phyloP scores from a whole-genome alignment of 2,113 vertebrate species.

The Larimichthys polyactis region DNA sequence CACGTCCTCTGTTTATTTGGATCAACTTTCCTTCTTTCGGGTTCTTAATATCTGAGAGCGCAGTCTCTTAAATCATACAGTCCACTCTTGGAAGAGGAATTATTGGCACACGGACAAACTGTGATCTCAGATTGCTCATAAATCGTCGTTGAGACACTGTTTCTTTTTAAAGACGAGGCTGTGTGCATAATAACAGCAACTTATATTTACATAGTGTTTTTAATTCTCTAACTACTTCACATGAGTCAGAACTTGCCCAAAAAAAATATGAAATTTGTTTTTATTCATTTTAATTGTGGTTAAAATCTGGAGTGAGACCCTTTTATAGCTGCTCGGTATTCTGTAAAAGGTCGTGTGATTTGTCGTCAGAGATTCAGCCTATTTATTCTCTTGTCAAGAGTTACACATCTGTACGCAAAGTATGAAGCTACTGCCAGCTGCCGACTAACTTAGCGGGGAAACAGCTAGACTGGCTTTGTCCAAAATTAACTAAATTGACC shows the following conservation, averaged over 20 bases:
- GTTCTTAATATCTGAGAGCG: conserved; percentile 12
- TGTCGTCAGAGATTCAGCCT: neutral
- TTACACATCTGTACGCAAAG: neutral
- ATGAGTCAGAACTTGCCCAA: neutral
- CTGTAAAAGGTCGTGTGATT: neutral
- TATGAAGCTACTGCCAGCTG: neutral
- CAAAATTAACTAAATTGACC: neutral
- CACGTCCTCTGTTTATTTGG: neutral
- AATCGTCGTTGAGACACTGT: neutral
- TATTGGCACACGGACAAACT: conserved; percentile 9
- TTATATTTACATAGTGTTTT: neutral
- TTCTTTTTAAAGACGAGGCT: neutral
- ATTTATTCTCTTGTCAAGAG: neutral
- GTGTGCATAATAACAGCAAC: neutral
- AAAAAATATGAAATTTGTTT: neutral
- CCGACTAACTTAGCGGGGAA: neutral
- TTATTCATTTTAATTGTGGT: neutral
- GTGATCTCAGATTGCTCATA: neutral
- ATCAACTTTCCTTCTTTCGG: neutral
- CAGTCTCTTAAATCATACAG: neutral
- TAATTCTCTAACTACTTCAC: neutral
- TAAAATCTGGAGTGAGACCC: neutral
- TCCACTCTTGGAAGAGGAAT: neutral
- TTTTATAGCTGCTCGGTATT: neutral
- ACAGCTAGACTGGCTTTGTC: too few relatives aligned